Percentiles rank a stretch among this genome's conserved stretches.
Evolutionary conservation across 2,113 vertebrate species (phyloP).

Genomic region (Brachyistius frenatus): DNA sequence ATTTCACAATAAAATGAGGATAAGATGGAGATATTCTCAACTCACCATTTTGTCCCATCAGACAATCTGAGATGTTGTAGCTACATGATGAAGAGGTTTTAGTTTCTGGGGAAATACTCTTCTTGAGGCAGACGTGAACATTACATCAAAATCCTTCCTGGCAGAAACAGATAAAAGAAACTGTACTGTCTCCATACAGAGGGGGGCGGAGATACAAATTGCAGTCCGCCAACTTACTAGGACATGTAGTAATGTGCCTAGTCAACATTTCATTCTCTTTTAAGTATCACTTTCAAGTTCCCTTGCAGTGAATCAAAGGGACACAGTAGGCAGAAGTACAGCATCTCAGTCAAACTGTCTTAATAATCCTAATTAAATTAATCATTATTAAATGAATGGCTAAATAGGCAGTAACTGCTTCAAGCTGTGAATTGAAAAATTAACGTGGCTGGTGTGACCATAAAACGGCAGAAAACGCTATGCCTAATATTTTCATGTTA

Average conservation of each 20-base stretch:
- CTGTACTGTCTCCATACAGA: slow-evolving; percentile 18
- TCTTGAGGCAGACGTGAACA: slow-evolving; percentile 39
- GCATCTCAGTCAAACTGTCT: slow-evolving; percentile 32
- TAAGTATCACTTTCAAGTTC: slow-evolving; percentile 32
- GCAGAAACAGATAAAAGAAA: slow-evolving; percentile 38
- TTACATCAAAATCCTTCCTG: slow-evolving; percentile 44
- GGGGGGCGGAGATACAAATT: slow-evolving; percentile 32
- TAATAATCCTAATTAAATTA: slow-evolving; percentile 69
- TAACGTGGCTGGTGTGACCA: slow-evolving; percentile 41
- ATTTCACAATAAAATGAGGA: slow-evolving; percentile 24
- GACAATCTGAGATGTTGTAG: slow-evolving; percentile 47
- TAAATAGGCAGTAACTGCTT: slow-evolving; percentile 57
- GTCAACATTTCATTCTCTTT: slow-evolving; percentile 38
- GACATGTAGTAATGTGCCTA: slow-evolving; percentile 22
- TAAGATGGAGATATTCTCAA: slow-evolving; percentile 53
- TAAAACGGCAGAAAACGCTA: slow-evolving; percentile 59
- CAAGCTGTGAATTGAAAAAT: slow-evolving; percentile 49
- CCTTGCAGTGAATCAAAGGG: slow-evolving; percentile 34
- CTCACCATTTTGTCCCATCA: slow-evolving; percentile 68
- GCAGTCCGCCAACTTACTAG: slow-evolving; percentile 20
- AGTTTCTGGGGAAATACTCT: slow-evolving; percentile 48
- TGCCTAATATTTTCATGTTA: slow-evolving; percentile 53
- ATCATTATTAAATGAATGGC: slow-evolving; percentile 51
- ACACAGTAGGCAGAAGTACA: slow-evolving; percentile 33
- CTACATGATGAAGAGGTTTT: slow-evolving; percentile 54